A percentile compares a stretch with the other conserved stretches of the same genome.
Evolutionary conservation across 1,140 invertebrate species (phyloP).

Genomic region (Ceratina japonica): DNA sequence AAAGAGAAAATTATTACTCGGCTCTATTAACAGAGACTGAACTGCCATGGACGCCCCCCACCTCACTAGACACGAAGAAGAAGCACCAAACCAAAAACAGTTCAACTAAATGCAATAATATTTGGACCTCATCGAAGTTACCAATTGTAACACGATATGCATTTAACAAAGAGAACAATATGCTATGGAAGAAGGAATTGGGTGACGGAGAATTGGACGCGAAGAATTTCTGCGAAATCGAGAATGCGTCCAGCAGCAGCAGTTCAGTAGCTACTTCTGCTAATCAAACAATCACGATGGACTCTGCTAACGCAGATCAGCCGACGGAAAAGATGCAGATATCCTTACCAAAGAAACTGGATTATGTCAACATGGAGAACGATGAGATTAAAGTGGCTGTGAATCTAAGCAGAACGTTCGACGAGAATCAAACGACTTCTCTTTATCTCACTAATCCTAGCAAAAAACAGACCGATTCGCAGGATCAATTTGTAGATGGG

Average conservation of each 20-base stretch:
- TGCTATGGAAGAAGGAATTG: conserved; percentile 47
- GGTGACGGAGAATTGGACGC: neutral
- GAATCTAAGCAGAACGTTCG: conserved; percentile 15
- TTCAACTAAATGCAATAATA: conserved; percentile 61
- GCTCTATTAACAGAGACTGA: conserved; percentile 39
- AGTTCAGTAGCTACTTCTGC: too few species aligned
- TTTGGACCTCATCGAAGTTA: conserved; percentile 69
- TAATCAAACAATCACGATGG: neutral
- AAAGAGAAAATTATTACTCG: neutral
- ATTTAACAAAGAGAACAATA: conserved; percentile 68
- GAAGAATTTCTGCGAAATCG: neutral
- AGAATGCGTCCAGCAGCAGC: neutral
- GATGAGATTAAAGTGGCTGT: conserved; percentile 27
- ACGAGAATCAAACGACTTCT: conserved; percentile 36
- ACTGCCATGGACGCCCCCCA: conserved; percentile 49
- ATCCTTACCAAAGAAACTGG: conserved; percentile 5
- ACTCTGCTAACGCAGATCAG: neutral
- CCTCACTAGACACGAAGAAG: conserved; percentile 46
- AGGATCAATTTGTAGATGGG: conserved; percentile 6
- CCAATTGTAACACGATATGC: conserved; percentile 75
- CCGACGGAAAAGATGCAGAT: conserved; percentile 10
- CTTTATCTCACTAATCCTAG: conserved; percentile 40
- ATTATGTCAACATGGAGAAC: neutral
- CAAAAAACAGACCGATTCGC: conserved; percentile 27
- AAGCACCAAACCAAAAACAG: conserved; percentile 61